Evolutionary conservation across 1,140 invertebrate genomes (phyloP).

Genomic region (Hormaphis cornu): DNA sequence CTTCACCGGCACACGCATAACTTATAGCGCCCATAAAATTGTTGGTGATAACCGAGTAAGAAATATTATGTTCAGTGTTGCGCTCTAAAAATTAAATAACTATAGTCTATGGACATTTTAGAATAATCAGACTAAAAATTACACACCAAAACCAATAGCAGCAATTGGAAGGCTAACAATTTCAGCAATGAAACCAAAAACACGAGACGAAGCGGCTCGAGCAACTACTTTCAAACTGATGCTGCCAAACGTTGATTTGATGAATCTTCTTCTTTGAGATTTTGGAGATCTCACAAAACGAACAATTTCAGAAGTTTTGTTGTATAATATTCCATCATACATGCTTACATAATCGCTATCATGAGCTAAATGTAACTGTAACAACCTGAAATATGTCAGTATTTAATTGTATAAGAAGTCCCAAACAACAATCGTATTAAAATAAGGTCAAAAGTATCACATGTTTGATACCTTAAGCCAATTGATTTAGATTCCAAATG

Average conservation of each 20-base stretch:
- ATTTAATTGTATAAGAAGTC: background rate
- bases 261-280: conserved; percentile 63
- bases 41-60: conserved; percentile 67
- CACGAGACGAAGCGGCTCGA: conserved; percentile 72
- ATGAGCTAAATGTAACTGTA: conserved; percentile 91
- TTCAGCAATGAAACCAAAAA: conserved; percentile 97
- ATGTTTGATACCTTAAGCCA: conserved; percentile 56
- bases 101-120: background rate
- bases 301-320: conserved; percentile 52
- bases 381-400: conserved; percentile 48
- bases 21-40: conserved; percentile 82
- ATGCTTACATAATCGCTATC: conserved; percentile 81
- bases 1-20: conserved; percentile 86
- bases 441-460: background rate
- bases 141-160: conserved; percentile 76
- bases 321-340: conserved; percentile 89
- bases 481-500: conserved; percentile 72
- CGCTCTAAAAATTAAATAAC: conserved; percentile 57
- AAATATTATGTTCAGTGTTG: conserved; percentile 83
- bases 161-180: conserved; percentile 88
- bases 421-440: background rate
- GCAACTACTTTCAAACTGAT: conserved; percentile 87
- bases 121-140: background rate
- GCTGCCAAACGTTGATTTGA: conserved; percentile 63
- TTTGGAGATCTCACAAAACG: conserved; percentile 53